Evolutionary conservation across 2,888 invertebrate species (phyloP).

Genomic region (Camptogramma bilineatum): DNA sequence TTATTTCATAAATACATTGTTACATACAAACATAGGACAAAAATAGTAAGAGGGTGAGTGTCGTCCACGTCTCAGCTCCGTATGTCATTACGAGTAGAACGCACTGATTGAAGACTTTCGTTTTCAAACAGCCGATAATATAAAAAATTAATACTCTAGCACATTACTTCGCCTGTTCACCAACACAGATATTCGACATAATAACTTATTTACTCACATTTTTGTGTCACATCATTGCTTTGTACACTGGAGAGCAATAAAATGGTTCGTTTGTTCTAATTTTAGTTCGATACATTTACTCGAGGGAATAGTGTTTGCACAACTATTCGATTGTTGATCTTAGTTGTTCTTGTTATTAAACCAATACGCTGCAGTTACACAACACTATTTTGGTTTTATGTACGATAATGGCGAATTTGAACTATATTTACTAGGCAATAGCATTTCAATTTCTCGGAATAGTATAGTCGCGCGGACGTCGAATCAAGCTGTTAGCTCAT

Average conservation of each 20-base stretch:
- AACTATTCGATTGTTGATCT: background rate
- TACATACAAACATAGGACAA: too few species aligned
- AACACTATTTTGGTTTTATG: background rate
- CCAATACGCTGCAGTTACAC: background rate
- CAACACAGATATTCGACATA: background rate
- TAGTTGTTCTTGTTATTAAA: background rate
- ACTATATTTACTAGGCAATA: too few species aligned
- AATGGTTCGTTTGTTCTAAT: conserved; percentile 3
- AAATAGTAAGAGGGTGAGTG: too few species aligned
- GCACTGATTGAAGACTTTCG: too few species aligned
- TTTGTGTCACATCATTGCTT: conserved; percentile 13
- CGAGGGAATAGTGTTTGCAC: conserved; percentile 3
- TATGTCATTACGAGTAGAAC: too few species aligned
- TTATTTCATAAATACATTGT: too few species aligned
- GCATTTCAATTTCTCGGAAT: too few species aligned
- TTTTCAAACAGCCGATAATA: too few species aligned
- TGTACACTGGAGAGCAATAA: conserved; percentile 16
- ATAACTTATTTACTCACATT: conserved; percentile 13
- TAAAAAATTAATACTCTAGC: background rate
- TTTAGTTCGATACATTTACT: background rate
- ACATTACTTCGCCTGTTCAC: background rate
- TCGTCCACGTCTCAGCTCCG: too few species aligned
- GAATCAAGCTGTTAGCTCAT: too few species aligned
- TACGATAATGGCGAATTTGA: too few species aligned
- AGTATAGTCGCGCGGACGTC: too few species aligned